Base-by-base conservation (phyloP, 2,888 invertebrate species). In the Pomacea canaliculata region DNA sequence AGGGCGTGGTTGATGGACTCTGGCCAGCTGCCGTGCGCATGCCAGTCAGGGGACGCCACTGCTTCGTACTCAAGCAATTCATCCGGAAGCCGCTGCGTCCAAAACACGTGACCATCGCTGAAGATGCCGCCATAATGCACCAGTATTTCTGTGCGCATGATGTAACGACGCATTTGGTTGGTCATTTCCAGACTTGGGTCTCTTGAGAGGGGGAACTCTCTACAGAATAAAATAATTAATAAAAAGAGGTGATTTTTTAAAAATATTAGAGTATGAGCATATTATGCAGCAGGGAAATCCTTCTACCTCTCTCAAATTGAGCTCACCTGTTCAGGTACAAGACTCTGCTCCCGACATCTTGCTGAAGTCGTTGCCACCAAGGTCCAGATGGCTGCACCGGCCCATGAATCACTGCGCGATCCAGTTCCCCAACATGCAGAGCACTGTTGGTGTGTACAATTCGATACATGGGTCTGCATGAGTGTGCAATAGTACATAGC, bases 21-120 rank as follows among this genome's bases (percentile, higher is more conserved):
- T 18, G 79, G 79, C 79, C 79, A 79, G 19, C 37, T 67, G 56
- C 79, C 79, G 63, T 71, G 73, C 63, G 66, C 67, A 23, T 73
- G 75, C 79, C 79, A 79, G 49, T 79, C 79, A 73, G 79, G 79
- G 76, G 79, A 79, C 46, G 63, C 73, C 27, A 79, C 79, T 60
- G 73, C 76, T 46, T 78, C 77, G 71, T 78, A 79, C 56, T 72
- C 70, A 59, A 78, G 63, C 16, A 73, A 46, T 37, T 73, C 63
- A 12, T 76, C 73, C 56, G 79, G 79, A 72, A 79, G 72, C 46
- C 27, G 67, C 62, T 78, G 77, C 0, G 79, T 79, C 79, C 79
- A 79, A 12, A 79, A 27, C 27, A 77, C 77, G 63, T 77, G 75
- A 62, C 71, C 59, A 69, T 79, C 79, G 46, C 71, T 63, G 73